phyloP scores from a whole-genome alignment of 2,888 invertebrate genomes.

The Galeopsomyia nigrocyanea region DNA sequence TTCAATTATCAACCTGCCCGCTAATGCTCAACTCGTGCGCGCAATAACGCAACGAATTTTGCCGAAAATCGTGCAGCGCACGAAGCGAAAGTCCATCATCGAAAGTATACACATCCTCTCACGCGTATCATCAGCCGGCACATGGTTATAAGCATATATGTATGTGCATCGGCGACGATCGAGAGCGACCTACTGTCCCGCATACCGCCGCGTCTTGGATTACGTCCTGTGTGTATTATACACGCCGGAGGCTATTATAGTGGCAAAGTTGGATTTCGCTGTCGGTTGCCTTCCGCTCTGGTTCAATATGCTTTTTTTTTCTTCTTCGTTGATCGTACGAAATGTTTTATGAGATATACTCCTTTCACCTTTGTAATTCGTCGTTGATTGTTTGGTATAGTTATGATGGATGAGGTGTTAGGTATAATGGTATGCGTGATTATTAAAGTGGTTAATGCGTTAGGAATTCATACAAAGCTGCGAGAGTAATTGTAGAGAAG shows the following conservation, averaged over 20 bases:
- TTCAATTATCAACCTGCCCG: background rate
- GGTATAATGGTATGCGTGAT: too few relatives aligned
- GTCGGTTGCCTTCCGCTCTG: background rate
- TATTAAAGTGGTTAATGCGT: too few relatives aligned
- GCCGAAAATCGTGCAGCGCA: too few relatives aligned
- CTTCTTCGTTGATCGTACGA: too few relatives aligned
- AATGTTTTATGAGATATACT: too few relatives aligned
- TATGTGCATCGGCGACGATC: background rate
- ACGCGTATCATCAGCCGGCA: too few relatives aligned
- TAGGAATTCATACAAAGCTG: too few relatives aligned
- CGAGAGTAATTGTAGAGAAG: too few relatives aligned
- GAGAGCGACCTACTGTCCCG: constrained; percentile 62
- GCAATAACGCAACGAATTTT: background rate
- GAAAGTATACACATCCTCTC: constrained; percentile 2
- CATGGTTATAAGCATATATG: constrained; percentile 5
- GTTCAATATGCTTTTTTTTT: too few relatives aligned
- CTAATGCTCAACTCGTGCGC: background rate
- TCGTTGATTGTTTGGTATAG: too few relatives aligned
- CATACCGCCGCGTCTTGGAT: constrained; percentile 53
- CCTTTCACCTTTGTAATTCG: too few relatives aligned
- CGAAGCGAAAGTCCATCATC: background rate
- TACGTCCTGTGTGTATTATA: constrained; percentile 10
- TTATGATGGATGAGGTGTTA: too few relatives aligned
- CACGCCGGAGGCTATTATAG: constrained; percentile 28
- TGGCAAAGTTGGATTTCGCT: constrained; percentile 15